A percentile compares a stretch with the other conserved stretches of the same genome.
phyloP scores from a whole-genome alignment of 2,797 vertebrate genomes.

The Sebastes melanostomus region DNA sequence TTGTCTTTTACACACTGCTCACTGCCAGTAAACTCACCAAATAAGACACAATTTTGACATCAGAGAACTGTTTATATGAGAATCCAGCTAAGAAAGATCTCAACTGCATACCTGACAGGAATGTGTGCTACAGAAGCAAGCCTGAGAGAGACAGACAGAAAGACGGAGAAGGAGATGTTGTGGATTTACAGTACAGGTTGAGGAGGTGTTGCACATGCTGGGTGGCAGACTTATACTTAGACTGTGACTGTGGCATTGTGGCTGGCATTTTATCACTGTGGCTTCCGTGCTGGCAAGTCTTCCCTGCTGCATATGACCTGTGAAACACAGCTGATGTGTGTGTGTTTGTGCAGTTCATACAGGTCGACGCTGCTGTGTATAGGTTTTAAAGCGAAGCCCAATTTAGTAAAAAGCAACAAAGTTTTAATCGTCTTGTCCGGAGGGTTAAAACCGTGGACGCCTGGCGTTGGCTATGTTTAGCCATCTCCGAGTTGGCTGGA shows the following conservation, averaged over 20 bases:
- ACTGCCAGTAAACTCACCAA: background rate
- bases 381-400: conserved; percentile 4
- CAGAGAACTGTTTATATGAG: background rate
- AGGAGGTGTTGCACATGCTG: conserved; percentile 23
- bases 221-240: conserved; percentile 52
- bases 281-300: conserved; percentile 31
- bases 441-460: conserved; percentile 27
- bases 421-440: conserved; percentile 34
- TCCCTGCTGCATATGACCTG: conserved; percentile 37
- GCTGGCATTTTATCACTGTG: conserved; percentile 52
- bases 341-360: conserved; percentile 10
- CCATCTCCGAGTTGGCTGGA: conserved; percentile 38
- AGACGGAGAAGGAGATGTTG: conserved; percentile 2
- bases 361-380: conserved; percentile 2
- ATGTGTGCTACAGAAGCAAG: background rate
- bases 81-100: background rate
- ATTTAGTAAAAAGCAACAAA: conserved; percentile 53
- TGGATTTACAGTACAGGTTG: conserved; percentile 11
- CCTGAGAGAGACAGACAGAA: background rate
- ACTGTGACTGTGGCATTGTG: conserved; percentile 29
- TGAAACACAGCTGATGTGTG: conserved; percentile 16
- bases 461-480: conserved; percentile 63
- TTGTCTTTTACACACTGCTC: too few relatives aligned
- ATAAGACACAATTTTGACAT: background rate
- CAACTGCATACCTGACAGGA: background rate